Base-by-base conservation (phyloP, 2,888 invertebrate genomes). In the Agrochola circellaris region DNA sequence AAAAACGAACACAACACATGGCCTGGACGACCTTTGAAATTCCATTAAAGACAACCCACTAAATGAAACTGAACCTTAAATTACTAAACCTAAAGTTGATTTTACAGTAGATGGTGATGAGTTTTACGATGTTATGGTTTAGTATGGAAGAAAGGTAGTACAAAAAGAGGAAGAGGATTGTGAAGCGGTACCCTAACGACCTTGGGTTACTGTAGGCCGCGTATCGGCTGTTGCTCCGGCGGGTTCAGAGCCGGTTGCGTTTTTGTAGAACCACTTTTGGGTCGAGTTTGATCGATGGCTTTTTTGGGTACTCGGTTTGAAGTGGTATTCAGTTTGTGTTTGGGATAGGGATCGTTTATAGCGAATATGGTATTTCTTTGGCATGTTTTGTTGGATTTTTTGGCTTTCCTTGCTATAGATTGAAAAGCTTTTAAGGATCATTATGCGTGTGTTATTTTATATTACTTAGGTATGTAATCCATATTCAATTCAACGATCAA, bases 201-300 rank as follows among this genome's bases (percentile, higher is more conserved):
- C 96, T 96, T 96, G 96, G 94, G 93, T 93, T 94, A 94, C 93
- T 95, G 95, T 95, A 96, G 96, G 96, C 96, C 96, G 93, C 94
- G 92, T 91, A 92, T 93, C 95, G 96, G 96, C 93, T 95, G 92
- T 94, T 94, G 94, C 92, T 92, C 93, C 90, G 90, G 79, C 85
- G 85, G 88, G 89, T 81, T 88, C 81, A 83, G 77, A 92, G 93
- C 95, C 95, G 94, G 95, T 95, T 95, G 92, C 92, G 92, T 93
- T 94, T 95, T 95, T 94, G 93, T 94, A 88, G 90, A 90, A 91
- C 91, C 87, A 88, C 92, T 90, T 92, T 91, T 90, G 91, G 90
- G 90, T 89, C 87, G 90, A 88, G 87, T 88, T 94, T 95, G 95
- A 95, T 95, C 92, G 94, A 95, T 95, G 92, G 91, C 88, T 92